A percentile compares a stretch with the other conserved stretches of the same genome.
phyloP scores from a whole-genome alignment of 2,888 invertebrate species.

The Plemyria rubiginata region DNA sequence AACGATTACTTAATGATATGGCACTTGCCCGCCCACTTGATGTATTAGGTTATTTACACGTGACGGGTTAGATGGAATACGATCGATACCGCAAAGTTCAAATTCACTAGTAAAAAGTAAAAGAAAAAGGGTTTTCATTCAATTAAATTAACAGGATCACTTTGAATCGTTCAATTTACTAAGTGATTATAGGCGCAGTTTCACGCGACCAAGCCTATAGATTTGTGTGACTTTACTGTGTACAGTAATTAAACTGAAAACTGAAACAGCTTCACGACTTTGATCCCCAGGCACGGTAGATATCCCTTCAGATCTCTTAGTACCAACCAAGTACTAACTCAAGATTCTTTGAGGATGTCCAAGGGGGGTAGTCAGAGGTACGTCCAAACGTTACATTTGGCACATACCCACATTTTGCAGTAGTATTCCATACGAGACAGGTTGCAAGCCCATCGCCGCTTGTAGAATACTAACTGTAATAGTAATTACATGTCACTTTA shows the following conservation, averaged over 20 bases:
- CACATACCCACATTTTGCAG: too few relatives aligned
- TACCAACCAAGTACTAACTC: too few relatives aligned
- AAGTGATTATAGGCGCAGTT: background rate
- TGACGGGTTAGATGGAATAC: background rate
- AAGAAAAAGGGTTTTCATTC: background rate
- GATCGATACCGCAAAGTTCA: background rate
- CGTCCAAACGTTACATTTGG: too few relatives aligned
- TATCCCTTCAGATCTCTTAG: too few relatives aligned
- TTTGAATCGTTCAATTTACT: background rate
- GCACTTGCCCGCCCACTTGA: background rate
- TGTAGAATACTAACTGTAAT: too few relatives aligned
- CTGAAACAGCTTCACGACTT: too few relatives aligned
- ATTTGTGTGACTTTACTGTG: background rate
- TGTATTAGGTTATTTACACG: background rate
- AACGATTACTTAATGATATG: background rate
- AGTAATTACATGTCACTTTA: slow-evolving; percentile 7
- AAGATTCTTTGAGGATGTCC: too few relatives aligned
- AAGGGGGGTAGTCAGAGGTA: too few relatives aligned
- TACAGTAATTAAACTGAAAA: too few relatives aligned
- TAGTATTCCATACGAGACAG: too few relatives aligned
- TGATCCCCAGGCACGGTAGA: too few relatives aligned
- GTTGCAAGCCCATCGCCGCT: too few relatives aligned
- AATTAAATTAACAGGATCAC: background rate
- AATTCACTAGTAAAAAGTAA: background rate
- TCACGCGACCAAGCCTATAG: background rate